phyloP scores from a whole-genome alignment of 2,797 vertebrate genomes.

The Clarias platycephalus region DNA sequence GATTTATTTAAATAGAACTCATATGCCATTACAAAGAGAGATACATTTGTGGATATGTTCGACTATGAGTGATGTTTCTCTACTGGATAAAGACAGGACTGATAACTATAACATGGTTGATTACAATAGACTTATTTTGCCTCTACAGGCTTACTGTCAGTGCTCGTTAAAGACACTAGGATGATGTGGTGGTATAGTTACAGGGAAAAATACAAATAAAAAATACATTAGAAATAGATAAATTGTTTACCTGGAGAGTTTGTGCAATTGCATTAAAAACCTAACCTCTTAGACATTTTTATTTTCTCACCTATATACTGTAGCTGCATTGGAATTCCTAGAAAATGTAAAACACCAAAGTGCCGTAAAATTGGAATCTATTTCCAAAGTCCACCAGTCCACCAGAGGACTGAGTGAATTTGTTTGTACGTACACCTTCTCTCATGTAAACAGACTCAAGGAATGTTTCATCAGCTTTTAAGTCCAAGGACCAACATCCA shows the following conservation, averaged over 20 bases:
- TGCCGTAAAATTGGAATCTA: background rate
- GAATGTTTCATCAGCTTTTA: constrained; percentile 33
- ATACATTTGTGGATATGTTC: constrained; percentile 16
- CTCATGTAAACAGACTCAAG: background rate
- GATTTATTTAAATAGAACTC: background rate
- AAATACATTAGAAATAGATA: constrained; percentile 12
- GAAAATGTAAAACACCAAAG: background rate
- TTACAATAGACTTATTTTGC: constrained; percentile 22
- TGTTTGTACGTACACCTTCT: background rate
- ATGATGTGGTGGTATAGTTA: background rate
- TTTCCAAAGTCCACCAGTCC: background rate
- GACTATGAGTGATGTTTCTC: constrained; percentile 18
- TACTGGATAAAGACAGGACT: constrained; percentile 17
- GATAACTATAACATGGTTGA: constrained; percentile 30
- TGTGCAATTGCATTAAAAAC: background rate
- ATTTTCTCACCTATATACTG: background rate
- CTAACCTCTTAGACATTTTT: constrained; percentile 2
- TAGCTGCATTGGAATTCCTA: background rate
- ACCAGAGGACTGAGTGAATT: background rate
- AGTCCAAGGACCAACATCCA: constrained; percentile 35
- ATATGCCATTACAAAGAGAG: background rate
- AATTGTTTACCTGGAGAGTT: background rate
- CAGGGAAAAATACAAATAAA: background rate
- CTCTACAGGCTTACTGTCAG: constrained; percentile 31
- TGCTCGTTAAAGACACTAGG: constrained; percentile 12